Conservation (phyloP, 2,113 vertebrate genomes). For the Acrocephalus kingi region DNA sequence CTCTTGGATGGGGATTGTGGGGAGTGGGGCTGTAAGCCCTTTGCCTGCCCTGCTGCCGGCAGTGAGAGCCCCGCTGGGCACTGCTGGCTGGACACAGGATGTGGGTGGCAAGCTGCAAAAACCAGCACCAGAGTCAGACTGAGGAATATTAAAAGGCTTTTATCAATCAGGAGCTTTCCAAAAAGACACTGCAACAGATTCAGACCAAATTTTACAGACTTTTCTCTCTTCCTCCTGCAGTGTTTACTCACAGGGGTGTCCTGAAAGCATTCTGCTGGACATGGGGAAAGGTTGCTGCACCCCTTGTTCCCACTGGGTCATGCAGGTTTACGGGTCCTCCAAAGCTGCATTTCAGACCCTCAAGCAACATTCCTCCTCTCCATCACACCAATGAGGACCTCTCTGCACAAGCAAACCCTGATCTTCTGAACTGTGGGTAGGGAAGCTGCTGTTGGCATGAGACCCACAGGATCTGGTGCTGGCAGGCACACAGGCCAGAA, state of each 20-base stretch:
- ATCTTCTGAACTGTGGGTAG: not conserved
- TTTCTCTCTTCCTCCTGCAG: not conserved
- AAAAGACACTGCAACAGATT: not conserved
- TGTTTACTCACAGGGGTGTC: not conserved
- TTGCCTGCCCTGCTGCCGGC: not conserved
- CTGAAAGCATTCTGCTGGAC: not conserved
- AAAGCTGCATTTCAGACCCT: not conserved
- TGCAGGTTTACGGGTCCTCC: not conserved
- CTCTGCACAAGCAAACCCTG: not conserved
- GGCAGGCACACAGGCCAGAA: not conserved
- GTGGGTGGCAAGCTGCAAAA: not conserved
- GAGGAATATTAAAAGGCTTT: not conserved
- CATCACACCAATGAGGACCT: not conserved
- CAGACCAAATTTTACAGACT: not conserved
- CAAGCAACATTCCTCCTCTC: not conserved
- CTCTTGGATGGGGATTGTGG: not conserved
- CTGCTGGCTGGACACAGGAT: not conserved
- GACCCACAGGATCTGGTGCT: not conserved
- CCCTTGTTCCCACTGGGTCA: not conserved
- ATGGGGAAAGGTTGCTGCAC: not conserved
- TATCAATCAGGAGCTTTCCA: not conserved
- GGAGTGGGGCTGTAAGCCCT: not conserved
- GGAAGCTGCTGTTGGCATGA: not conserved
- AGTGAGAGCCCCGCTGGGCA: accelerated
- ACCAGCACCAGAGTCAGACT: not conserved